Evolutionary conservation across 2,888 invertebrate species (phyloP).

Genomic region (Platycheirus rosarum): DNA sequence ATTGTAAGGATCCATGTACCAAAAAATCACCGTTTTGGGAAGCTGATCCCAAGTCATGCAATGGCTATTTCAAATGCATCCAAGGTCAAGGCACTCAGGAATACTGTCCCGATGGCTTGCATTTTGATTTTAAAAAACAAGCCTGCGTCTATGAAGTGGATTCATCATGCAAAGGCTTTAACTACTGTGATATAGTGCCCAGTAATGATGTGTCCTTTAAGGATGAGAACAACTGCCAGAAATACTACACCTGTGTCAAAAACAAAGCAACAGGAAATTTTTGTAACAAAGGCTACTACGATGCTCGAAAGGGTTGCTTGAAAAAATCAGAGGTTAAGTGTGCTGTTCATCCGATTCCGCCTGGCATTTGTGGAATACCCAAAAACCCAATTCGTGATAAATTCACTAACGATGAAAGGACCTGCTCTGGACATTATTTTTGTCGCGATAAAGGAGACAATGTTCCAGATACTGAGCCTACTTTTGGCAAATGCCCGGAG

Average conservation of each 20-base stretch:
- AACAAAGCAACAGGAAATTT: neutral
- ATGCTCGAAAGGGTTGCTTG: conserved; percentile 73
- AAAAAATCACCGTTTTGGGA: conserved; percentile 74
- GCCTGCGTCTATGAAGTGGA: conserved; percentile 75
- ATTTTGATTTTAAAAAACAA: conserved; percentile 72
- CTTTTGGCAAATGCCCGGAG: conserved; percentile 75
- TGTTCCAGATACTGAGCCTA: conserved; percentile 76
- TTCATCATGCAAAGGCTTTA: conserved; percentile 75
- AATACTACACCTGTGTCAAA: conserved; percentile 75
- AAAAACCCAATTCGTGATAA: conserved; percentile 77
- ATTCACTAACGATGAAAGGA: conserved; percentile 77
- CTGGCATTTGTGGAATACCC: conserved; percentile 76
- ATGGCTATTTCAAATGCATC: conserved; percentile 77
- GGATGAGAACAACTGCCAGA: conserved; percentile 77
- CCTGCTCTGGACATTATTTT: conserved; percentile 79
- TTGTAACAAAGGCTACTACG: conserved; percentile 76
- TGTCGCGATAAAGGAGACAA: conserved; percentile 77
- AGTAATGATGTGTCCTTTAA: conserved; percentile 50
- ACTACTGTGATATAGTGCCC: conserved; percentile 77
- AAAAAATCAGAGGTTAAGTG: conserved; percentile 76
- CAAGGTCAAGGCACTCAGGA: conserved; percentile 55
- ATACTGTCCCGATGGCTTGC: conserved; percentile 69
- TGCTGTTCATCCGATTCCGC: conserved; percentile 76
- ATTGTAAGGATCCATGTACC: conserved; percentile 75
- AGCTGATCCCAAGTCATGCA: conserved; percentile 76